A percentile compares a stretch with the other conserved stretches of the same genome.
phyloP scores from a whole-genome alignment of 2,113 vertebrate species.

The Axis porcinus region DNA sequence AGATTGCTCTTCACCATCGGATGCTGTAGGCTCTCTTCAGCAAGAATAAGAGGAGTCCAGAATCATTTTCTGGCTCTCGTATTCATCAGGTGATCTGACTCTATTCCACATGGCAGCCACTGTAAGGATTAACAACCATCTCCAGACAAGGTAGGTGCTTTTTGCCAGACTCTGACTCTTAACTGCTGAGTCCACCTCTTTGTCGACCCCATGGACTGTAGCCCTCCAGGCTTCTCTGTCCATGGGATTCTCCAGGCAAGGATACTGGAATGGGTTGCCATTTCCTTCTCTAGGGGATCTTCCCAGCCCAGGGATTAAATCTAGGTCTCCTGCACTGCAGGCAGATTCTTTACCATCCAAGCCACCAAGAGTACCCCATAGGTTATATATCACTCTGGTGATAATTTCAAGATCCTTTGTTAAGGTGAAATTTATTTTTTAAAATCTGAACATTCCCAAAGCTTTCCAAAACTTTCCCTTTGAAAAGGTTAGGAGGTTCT shows the following conservation, averaged over 20 bases:
- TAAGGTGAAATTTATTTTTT: conserved; percentile 25
- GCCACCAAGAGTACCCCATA: not conserved
- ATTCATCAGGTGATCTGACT: not conserved
- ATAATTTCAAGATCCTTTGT: conserved; percentile 21
- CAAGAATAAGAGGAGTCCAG: not conserved
- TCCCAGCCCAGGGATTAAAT: not conserved
- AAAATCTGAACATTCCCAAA: not conserved
- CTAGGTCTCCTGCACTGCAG: not conserved
- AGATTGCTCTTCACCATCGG: not conserved
- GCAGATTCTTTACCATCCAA: not conserved
- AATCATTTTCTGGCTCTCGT: not conserved
- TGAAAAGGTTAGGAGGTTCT: not conserved
- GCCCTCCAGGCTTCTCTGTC: not conserved
- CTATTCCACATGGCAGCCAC: not conserved
- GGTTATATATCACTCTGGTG: not conserved
- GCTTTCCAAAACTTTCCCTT: not conserved
- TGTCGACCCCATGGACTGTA: not conserved
- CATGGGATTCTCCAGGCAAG: not conserved
- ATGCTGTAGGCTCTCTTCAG: not conserved
- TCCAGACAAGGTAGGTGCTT: not conserved
- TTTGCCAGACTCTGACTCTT: not conserved
- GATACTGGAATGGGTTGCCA: not conserved
- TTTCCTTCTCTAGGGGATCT: not conserved
- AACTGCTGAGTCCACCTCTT: not conserved
- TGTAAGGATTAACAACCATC: not conserved